phyloP scores from a whole-genome alignment of 2,888 invertebrate species.

The Lithodes maja region DNA sequence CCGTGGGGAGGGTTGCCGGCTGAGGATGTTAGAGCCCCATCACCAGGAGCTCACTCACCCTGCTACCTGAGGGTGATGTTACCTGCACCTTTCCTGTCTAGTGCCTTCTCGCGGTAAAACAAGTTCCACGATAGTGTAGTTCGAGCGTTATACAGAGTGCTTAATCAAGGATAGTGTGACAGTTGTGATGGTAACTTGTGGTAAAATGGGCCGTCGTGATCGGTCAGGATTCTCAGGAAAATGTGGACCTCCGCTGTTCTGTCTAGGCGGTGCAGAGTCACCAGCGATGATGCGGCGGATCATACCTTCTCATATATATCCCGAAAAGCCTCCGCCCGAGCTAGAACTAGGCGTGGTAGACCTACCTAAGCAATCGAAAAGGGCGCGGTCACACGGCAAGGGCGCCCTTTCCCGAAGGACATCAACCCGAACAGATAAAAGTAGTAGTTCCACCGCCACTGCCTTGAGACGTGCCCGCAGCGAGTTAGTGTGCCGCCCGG shows the following conservation, averaged over 20 bases:
- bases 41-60: not conserved
- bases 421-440: conserved; percentile 39
- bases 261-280: conserved; percentile 53
- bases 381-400: not conserved
- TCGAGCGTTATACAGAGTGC: too few relatives aligned
- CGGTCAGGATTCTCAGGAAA: conserved; percentile 6
- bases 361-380: not conserved
- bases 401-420: conserved; percentile 35
- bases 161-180: not conserved
- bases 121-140: not conserved
- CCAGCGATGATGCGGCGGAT: conserved; percentile 41
- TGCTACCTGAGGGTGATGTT: not conserved
- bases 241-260: conserved; percentile 51
- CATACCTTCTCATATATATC: conserved; percentile 15
- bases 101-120: not conserved
- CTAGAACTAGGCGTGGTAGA: conserved; percentile 4
- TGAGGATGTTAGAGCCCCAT: not conserved
- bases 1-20: not conserved
- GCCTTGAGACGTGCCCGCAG: conserved; percentile 51
- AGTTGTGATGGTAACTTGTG: conserved; percentile 42
- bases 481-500: conserved; percentile 46
- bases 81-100: not conserved
- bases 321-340: conserved; percentile 4
- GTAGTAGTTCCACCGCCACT: conserved; percentile 16
- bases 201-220: conserved; percentile 16